Base-by-base conservation (phyloP, 2,113 vertebrate species). In the Carollia perspicillata region DNA sequence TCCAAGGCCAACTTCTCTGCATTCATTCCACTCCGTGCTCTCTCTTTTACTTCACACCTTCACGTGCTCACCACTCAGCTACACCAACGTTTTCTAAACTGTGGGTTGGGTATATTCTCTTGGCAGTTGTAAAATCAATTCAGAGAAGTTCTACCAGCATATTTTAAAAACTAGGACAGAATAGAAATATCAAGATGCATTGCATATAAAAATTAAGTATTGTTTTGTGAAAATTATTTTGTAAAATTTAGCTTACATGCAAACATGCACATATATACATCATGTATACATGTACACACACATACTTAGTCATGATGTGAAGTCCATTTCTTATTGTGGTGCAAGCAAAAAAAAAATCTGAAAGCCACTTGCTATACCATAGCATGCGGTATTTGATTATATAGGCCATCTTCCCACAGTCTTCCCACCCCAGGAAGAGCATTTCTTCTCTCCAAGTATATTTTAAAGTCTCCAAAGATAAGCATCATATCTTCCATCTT, bases 121-220 rank as follows among this genome's bases (percentile, higher is more conserved):
- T 84, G 11, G 16, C 28, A 55, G 6, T 44, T 68, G 26, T 90
- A 5, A 84, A 83, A 72, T 88, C 63, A 72, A 1, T 94, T 71
- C 18, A 74, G 30, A 84, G 14, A 14, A 13, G 79, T 79, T 60
- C 69, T 71, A 42, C 68, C 0, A 74, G 20, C 42, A 88, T 55
- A 78, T 84, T 79, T 68, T 7, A 44, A 92, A 87, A 90, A 90
- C 42, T 53, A 53, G 13, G 83, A 87, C 30, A 90, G 26, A 95
- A 90, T 1, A 65, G 35, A 68, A 85, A 65, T 49, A 42, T 35
- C 49, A 63, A 17, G 71, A 33, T 40, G 9, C 33, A 75, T 53
- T 74, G 0, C 33, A 30, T 53, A 53, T 26, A 72, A 66, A 91
- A 89, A 69, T 65, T 60, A 86, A 86, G 49, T 42, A 58, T 65